These are phyloP conservation scores for Talpa occidentalis DNA, from an alignment of 2,113 vertebrate genomes.

Conservation along the genomic window DNA sequence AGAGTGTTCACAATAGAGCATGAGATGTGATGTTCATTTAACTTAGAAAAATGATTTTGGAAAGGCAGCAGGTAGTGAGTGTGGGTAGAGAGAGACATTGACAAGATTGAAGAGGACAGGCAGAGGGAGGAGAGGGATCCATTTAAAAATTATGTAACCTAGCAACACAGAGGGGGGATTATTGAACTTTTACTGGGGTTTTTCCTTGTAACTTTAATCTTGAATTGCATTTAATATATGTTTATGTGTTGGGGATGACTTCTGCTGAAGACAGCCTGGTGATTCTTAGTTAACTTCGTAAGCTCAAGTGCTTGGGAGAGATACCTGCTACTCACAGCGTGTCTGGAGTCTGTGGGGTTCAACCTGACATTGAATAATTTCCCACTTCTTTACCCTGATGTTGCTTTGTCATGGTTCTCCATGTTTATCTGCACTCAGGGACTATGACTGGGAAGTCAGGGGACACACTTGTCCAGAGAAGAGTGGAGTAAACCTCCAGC, in stretches of 20 bases:
- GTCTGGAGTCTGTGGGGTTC: background rate
- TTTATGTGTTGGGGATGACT: background rate
- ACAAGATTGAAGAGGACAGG: background rate
- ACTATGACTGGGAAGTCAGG: background rate
- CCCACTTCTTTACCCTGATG: background rate
- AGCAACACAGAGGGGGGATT: background rate
- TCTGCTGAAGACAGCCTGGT: background rate
- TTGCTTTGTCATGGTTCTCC: background rate
- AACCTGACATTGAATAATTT: background rate
- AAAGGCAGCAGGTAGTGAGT: background rate
- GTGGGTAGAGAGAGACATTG: background rate
- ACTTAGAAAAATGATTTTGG: background rate
- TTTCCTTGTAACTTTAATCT: background rate
- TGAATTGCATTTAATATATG: background rate
- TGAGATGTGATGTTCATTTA: slow-evolving; percentile 22
- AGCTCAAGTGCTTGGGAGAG: background rate
- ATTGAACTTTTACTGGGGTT: background rate
- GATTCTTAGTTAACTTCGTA: background rate
- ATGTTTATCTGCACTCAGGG: background rate
- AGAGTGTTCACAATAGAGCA: background rate
- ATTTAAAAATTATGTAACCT: background rate
- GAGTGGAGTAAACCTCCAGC: background rate
- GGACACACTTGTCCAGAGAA: background rate
- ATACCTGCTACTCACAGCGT: background rate
- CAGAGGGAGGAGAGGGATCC: background rate